Percentiles rank a stretch among this genome's conserved stretches.
phyloP scores from a whole-genome alignment of 2,888 invertebrate genomes.

The Lutraria lutraria region DNA sequence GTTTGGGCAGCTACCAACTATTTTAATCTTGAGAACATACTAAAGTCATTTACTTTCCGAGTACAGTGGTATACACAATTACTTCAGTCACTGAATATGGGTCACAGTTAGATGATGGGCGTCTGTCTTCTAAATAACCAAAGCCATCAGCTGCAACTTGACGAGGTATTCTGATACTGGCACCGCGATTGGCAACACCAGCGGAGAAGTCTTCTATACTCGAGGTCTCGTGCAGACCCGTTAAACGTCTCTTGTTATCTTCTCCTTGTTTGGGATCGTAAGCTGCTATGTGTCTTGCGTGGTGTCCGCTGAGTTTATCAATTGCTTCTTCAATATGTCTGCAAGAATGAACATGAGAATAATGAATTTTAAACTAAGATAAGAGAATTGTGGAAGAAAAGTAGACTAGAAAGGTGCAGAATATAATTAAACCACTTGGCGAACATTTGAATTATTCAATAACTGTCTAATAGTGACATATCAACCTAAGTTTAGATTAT shows the following conservation, averaged over 20 bases:
- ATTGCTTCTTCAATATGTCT: conserved; percentile 98
- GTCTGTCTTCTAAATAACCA: conserved; percentile 98
- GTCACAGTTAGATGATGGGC: conserved; percentile 88
- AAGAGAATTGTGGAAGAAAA: too few species aligned
- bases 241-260: conserved; percentile 98
- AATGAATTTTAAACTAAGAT: neutral
- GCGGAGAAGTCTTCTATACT: conserved; percentile 98
- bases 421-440: too few species aligned
- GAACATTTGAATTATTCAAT: too few species aligned
- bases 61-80: conserved; percentile 75
- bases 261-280: conserved; percentile 98
- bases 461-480: too few species aligned
- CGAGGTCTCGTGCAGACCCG: conserved; percentile 97
- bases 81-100: conserved; percentile 86
- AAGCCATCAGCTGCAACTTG: conserved; percentile 95
- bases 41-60: conserved; percentile 61
- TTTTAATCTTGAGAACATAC: too few species aligned
- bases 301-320: conserved; percentile 96
- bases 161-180: conserved; percentile 92
- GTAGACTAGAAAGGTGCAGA: too few species aligned
- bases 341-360: conserved; percentile 77
- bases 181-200: conserved; percentile 96
- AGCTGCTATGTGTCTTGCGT: conserved; percentile 96
- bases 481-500: too few species aligned
- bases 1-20: neutral